Conservation (phyloP, 2,113 vertebrate species). For the Oncorhynchus kisutch region DNA sequence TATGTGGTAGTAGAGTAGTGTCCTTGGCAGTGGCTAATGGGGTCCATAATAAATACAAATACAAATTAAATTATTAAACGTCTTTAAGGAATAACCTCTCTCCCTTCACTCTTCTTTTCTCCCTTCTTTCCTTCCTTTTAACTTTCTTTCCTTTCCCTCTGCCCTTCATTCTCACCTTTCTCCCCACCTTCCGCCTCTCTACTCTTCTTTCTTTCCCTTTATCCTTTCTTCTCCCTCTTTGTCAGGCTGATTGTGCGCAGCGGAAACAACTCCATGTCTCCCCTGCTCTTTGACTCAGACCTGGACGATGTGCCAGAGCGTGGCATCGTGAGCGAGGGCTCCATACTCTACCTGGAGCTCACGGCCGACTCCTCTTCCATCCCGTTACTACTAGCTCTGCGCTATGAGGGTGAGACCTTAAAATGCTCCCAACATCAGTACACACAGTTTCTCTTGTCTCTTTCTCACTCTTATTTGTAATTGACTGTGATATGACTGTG, state of each 20-base stretch:
- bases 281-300: slow-evolving; percentile 85
- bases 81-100: too few species aligned
- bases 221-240: slow-evolving; percentile 8
- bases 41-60: too few species aligned
- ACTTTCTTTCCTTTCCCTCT: background rate
- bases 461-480: too few species aligned
- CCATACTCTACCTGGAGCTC: slow-evolving; percentile 84
- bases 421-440: background rate
- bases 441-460: background rate
- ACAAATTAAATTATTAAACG: too few species aligned
- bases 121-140: too few species aligned
- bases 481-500: too few species aligned
- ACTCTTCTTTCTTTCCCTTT: background rate
- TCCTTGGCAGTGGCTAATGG: too few species aligned
- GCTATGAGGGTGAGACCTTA: slow-evolving; percentile 82
- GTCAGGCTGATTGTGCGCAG: slow-evolving; percentile 84
- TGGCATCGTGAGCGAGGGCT: slow-evolving; percentile 85
- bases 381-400: slow-evolving; percentile 84
- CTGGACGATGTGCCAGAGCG: slow-evolving; percentile 89
- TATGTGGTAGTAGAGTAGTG: too few species aligned
- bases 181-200: background rate
- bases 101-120: too few species aligned
- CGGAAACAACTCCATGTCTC: slow-evolving; percentile 80
- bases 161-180: background rate
- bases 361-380: slow-evolving; percentile 84